A percentile compares a stretch with the other conserved stretches of the same genome.
phyloP scores from a whole-genome alignment of 2,113 vertebrate genomes.

The Carassius auratus region DNA sequence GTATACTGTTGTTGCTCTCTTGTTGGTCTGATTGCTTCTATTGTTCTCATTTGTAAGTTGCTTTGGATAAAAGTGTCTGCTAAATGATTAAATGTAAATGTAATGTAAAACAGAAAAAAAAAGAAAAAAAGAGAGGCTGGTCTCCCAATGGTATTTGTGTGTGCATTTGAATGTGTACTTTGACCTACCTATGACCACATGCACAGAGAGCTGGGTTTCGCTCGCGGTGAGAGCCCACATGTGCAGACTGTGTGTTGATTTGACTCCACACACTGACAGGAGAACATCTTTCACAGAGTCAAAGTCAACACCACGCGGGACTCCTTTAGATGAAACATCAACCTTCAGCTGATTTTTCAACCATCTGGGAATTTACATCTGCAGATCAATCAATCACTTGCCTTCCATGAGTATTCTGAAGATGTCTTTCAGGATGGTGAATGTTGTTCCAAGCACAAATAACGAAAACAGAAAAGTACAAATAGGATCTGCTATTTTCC shows the following conservation, averaged over 20 bases:
- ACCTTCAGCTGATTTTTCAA: neutral
- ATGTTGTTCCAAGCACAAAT: slow-evolving; percentile 84
- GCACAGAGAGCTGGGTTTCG: slow-evolving; percentile 81
- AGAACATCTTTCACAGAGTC: slow-evolving; percentile 75
- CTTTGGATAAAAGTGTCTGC: no score
- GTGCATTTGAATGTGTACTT: slow-evolving; percentile 26
- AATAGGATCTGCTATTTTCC: slow-evolving; percentile 86
- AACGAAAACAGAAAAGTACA: slow-evolving; percentile 92
- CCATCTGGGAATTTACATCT: neutral
- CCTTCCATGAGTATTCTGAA: slow-evolving; percentile 90
- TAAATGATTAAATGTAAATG: no score
- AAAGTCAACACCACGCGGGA: slow-evolving; percentile 78
- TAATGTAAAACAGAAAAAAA: no score
- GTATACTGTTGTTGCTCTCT: no score
- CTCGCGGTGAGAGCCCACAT: slow-evolving; percentile 85
- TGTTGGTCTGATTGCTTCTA: no score
- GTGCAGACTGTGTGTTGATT: slow-evolving; percentile 83
- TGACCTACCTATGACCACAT: slow-evolving; percentile 83
- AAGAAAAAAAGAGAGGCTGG: no score
- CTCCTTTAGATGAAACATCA: slow-evolving; percentile 67
- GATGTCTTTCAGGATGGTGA: slow-evolving; percentile 84
- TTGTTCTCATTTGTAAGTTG: no score
- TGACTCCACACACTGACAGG: slow-evolving; percentile 79
- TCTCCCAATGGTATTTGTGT: no score
- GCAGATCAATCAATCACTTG: slow-evolving; percentile 57